A percentile compares a stretch with the other conserved stretches of the same genome.
These are phyloP conservation scores for Drosophila eugracilis DNA, from an alignment of 1,140 invertebrate species.

Conservation along the genomic window DNA sequence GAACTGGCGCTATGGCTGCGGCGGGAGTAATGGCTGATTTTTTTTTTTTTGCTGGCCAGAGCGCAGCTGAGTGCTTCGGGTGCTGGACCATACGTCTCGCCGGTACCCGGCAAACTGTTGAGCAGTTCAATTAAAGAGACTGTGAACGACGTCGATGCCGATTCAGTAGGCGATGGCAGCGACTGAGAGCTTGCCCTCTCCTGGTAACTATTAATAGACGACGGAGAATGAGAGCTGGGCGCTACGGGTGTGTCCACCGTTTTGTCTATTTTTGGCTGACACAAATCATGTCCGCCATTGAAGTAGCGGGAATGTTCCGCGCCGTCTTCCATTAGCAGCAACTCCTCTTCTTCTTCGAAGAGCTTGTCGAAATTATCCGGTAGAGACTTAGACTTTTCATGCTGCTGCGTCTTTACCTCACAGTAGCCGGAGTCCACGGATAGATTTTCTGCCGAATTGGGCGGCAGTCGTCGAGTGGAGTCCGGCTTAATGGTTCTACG, in stretches of 20 bases:
- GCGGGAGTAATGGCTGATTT: slow-evolving; percentile 14
- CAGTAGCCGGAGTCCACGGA: slow-evolving; percentile 92
- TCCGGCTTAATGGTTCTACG: no score
- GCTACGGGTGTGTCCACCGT: slow-evolving; percentile 9
- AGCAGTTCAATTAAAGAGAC: slow-evolving; percentile 84
- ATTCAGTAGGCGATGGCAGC: slow-evolving; percentile 51
- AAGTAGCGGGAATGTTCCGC: slow-evolving; percentile 55
- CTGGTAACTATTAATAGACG: slow-evolving; percentile 64
- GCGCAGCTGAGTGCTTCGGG: slow-evolving; percentile 41
- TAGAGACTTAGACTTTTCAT: slow-evolving; percentile 85
- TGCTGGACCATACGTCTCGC: slow-evolving; percentile 70
- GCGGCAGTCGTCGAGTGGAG: slow-evolving; percentile 44
- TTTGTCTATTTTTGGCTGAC: slow-evolving; percentile 77
- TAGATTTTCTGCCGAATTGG: slow-evolving; percentile 89
- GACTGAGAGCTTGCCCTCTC: slow-evolving; percentile 72
- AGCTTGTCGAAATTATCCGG: slow-evolving; percentile 85
- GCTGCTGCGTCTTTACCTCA: slow-evolving; percentile 85
- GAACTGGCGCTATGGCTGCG: slow-evolving; percentile 22
- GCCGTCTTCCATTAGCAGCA: slow-evolving; percentile 34
- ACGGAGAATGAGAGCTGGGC: slow-evolving; percentile 63
- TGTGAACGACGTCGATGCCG: slow-evolving; percentile 78
- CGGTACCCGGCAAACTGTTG: slow-evolving; percentile 83
- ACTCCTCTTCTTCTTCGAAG: slow-evolving; percentile 75
- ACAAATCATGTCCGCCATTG: slow-evolving; percentile 66
- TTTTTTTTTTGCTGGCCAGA: slow-evolving; percentile 48